Base-by-base conservation (phyloP, 2,888 invertebrate species). In the Stictocephala bisonia region DNA sequence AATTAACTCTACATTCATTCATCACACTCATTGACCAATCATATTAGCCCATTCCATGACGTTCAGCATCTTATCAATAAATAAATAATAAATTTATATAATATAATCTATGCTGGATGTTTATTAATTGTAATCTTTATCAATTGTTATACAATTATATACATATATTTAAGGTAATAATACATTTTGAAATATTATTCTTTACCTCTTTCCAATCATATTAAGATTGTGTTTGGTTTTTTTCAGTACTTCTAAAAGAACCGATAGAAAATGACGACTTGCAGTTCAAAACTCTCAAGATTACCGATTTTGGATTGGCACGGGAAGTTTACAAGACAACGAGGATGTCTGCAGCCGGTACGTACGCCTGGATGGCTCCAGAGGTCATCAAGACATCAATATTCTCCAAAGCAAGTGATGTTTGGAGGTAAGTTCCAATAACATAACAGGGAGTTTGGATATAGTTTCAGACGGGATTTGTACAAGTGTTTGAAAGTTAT, bases 331-430 rank as follows among this genome's bases (percentile, higher is more conserved):
- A 96, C 86, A 95, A 96, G 85, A 97, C 98, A 71, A 97, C 97
- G 53, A 89, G 95, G 81, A 97, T 98, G 97, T 97, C 97, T 22
- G 95, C 97, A 22, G 98, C 97, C 27, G 98, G 98, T 74, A 98
- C 98, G 0, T 98, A 97, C 84, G 97, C 98, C 66, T 98, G 98
- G 97, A 98, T 98, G 97, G 96, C 98, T 44, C 98, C 98, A 13
- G 98, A 98, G 88, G 97, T 97, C 78, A 95, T 95, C 84, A 94
- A 93, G 83, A 90, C 91, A 82, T 95, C 94, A 58, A 93, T 91
- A 64, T 96, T 94, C 85, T 94, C 94, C 50, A 96, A 95, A 87
- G 94, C 95, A 56, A 96, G 96, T 78, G 98, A 98, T 87, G 96
- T 98, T 77, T 98, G 98, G 98, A 97, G 97, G 83, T 86, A 78